Evolutionary conservation across 2,888 invertebrate species (phyloP), one percentile per base, ranked within the genome.

Genomic region (Amphipoea lucens): DNA sequence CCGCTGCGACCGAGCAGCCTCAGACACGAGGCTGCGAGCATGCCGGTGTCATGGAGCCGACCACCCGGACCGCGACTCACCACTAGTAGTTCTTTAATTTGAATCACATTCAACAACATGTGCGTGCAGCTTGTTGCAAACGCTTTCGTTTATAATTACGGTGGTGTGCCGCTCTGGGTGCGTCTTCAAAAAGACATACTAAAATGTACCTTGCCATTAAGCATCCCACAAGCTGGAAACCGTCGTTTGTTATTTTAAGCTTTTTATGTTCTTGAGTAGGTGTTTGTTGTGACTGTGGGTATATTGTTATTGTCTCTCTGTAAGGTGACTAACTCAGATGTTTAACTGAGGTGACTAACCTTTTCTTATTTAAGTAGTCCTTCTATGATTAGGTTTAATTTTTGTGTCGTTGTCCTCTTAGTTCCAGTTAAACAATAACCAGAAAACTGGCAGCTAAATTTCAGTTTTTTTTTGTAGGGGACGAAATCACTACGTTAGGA

Each of bases 21-120:
- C 94, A 97, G 96, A 96, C 91, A 96, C 96, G 96, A 96, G 96
- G 96, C 96, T 96, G 96, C 96, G 96, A 96, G 96, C 96, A 96
- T 96, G 96, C 89, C 90, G 91, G 90, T 90, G 85, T 84, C 78
- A 78, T 78, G 92, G 93, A 93, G 94, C 93, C 85, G 91, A 87
- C 76, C 82, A 80, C 68, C 91, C 91, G 92, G 92, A 92, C 75
- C 86, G 92, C 89, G 89, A 87, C 85, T 87, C 92, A 93, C 92
- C 90, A 91, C 88, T 90, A 63, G 78, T 48, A 70, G 66, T 78
- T 74, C 23, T 48, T 69, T 63, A 67, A 73, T 54, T 3, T 51
- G 9, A 60, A 51, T 23, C 3, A 69, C 57, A 63, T 74, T 67
- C 12, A 82, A 72, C 6, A 36, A 57, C 51, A 69, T 66, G 36